These are phyloP conservation scores for Ganaspis sp. DNA, from an alignment of 1,140 invertebrate genomes.

Conservation along the genomic window DNA sequence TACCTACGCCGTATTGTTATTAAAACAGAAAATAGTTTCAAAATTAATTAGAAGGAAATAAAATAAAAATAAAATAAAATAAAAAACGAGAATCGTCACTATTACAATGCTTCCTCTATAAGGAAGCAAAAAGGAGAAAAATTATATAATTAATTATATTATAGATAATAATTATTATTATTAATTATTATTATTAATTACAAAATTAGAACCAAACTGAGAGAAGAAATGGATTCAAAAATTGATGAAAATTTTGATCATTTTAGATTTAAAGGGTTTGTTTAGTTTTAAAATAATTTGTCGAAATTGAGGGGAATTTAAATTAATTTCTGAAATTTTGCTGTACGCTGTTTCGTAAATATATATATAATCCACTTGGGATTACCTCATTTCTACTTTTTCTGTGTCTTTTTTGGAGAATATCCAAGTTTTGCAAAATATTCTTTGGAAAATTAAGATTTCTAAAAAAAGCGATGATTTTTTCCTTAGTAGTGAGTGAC, in stretches of 20 bases:
- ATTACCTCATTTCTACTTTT: not conserved
- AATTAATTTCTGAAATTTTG: constrained; percentile 3
- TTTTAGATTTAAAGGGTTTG: not conserved
- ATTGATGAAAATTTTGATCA: not conserved
- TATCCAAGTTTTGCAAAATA: constrained; percentile 5
- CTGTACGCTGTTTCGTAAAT: not conserved
- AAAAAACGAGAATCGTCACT: too few relatives aligned
- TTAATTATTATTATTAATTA: too few relatives aligned
- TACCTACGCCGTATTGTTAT: too few relatives aligned
- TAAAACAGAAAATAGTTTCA: too few relatives aligned
- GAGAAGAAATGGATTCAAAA: not conserved
- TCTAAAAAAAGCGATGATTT: constrained; percentile 11
- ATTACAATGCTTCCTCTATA: too few relatives aligned
- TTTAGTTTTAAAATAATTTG: not conserved
- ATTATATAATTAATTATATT: too few relatives aligned
- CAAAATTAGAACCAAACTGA: too few relatives aligned
- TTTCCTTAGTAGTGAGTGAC: not conserved
- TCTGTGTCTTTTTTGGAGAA: not conserved
- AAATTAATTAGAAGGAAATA: too few relatives aligned
- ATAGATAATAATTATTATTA: too few relatives aligned
- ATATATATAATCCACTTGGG: not conserved
- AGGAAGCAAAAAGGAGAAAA: not conserved
- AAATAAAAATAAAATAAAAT: too few relatives aligned
- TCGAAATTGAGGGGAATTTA: not conserved
- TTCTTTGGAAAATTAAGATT: constrained; percentile 6